Percentiles rank a stretch among this genome's conserved stretches.
Conservation (phyloP, 2,888 invertebrate species). For the Lobophora halterata region DNA sequence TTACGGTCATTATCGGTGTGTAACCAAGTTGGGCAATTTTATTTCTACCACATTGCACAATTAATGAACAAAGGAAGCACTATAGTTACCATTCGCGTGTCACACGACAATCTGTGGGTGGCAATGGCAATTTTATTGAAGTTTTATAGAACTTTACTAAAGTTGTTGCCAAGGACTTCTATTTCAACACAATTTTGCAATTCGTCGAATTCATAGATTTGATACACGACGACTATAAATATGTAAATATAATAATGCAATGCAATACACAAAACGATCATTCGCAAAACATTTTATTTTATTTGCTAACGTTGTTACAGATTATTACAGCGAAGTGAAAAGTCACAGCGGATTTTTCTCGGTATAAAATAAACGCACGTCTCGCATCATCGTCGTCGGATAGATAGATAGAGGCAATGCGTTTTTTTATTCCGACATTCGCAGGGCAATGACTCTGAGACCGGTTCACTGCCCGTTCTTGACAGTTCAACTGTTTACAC, state of each 20-base stretch:
- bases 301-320: too few species aligned
- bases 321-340: conserved; percentile 3
- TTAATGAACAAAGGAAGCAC: conserved; percentile 67
- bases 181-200: background rate
- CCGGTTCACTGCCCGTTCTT: conserved; percentile 79
- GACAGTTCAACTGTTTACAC: conserved; percentile 80
- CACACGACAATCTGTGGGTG: conserved; percentile 59
- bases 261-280: too few species aligned
- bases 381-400: conserved; percentile 53
- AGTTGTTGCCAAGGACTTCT: background rate
- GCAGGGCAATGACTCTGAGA: conserved; percentile 73
- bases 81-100: conserved; percentile 61
- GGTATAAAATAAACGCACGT: conserved; percentile 49
- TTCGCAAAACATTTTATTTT: too few species aligned
- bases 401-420: conserved; percentile 67
- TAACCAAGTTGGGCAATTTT: conserved; percentile 64
- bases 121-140: conserved; percentile 39
- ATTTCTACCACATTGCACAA: conserved; percentile 67
- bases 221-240: too few species aligned
- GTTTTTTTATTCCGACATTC: conserved; percentile 77
- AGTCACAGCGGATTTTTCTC: conserved; percentile 39
- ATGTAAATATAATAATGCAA: too few species aligned
- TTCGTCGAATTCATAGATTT: too few species aligned
- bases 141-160: conserved; percentile 26
- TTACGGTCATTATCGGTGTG: conserved; percentile 55